phyloP scores from a whole-genome alignment of 2,113 vertebrate species.

The Penelope pileata region DNA sequence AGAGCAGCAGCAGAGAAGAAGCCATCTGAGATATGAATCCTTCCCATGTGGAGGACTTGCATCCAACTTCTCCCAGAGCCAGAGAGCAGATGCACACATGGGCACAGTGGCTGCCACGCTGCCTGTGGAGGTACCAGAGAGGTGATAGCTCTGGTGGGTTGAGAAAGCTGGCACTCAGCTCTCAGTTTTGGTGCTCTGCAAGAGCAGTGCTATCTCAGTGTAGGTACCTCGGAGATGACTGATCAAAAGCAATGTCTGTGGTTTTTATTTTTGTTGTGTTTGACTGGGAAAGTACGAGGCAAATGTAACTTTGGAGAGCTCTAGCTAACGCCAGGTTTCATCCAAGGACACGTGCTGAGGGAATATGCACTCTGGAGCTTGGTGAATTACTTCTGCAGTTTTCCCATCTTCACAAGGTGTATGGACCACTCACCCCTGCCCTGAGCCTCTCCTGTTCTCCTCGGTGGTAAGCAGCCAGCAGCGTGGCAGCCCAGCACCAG shows the following conservation, averaged over 20 bases:
- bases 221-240: background rate
- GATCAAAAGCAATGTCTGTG: background rate
- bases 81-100: background rate
- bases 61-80: background rate
- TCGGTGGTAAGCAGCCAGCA: background rate
- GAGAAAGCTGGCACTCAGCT: background rate
- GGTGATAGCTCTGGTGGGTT: accelerated
- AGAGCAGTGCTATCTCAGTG: background rate
- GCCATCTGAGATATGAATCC: background rate
- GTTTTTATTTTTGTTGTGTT: background rate
- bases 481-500: background rate
- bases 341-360: background rate
- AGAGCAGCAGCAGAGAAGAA: background rate
- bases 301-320: background rate
- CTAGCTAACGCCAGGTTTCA: background rate
- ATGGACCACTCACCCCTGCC: background rate
- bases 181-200: background rate
- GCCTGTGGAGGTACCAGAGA: background rate
- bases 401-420: background rate
- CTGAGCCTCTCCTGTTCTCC: background rate
- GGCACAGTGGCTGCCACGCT: background rate
- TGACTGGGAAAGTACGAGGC: accelerated
- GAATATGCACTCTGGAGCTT: background rate
- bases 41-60: background rate
- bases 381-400: background rate